Conservation (phyloP, 2,888 invertebrate genomes). For the Caradrina clavipalpis region DNA sequence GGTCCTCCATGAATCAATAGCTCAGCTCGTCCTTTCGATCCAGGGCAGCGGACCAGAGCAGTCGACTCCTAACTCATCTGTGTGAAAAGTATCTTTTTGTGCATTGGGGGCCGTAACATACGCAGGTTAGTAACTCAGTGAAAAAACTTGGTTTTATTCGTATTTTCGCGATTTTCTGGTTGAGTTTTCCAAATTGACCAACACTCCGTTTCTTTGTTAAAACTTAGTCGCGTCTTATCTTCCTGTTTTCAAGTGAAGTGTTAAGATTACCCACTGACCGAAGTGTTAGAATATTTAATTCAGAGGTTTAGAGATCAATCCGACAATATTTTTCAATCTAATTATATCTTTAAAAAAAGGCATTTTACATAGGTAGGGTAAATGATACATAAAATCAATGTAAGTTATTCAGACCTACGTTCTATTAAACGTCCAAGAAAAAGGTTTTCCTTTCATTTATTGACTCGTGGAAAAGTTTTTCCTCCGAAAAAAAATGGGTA, state of each 20-base stretch:
- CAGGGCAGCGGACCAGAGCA: slow-evolving; percentile 16
- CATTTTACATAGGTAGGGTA: neutral
- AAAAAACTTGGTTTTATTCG: neutral
- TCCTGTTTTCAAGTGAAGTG: neutral
- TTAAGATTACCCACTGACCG: too few species aligned
- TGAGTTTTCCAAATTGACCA: neutral
- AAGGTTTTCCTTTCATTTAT: neutral
- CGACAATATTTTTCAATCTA: neutral
- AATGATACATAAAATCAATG: neutral
- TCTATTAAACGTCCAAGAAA: neutral
- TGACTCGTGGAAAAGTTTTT: neutral
- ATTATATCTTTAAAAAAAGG: neutral
- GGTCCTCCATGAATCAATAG: slow-evolving; percentile 21
- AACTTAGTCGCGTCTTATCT: neutral
- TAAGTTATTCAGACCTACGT: neutral
- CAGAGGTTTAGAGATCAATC: neutral
- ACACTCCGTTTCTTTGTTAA: neutral
- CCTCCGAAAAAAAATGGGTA: neutral
- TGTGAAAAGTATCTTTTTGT: neutral
- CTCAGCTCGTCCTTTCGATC: slow-evolving; percentile 19
- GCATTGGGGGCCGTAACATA: too few species aligned
- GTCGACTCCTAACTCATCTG: slow-evolving; percentile 6
- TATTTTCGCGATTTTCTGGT: neutral
- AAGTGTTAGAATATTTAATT: neutral
- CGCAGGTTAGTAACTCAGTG: slow-evolving; percentile 7